phyloP scores from a whole-genome alignment of 2,113 vertebrate genomes.

The Phalacrocorax aristotelis region DNA sequence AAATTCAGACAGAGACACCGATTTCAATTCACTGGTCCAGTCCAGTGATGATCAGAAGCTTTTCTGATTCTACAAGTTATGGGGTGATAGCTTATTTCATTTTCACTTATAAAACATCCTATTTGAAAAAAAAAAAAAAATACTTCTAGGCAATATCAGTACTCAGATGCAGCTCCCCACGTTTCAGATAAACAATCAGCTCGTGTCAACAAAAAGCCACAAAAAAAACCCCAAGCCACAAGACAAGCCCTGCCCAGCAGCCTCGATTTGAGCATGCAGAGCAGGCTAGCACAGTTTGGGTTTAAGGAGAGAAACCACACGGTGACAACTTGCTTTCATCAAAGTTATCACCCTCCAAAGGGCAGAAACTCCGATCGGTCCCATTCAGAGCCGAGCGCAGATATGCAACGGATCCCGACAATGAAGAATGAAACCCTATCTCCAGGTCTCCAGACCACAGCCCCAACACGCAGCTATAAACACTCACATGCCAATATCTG shows the following conservation, averaged over 20 bases:
- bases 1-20: not conserved
- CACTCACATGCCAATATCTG: not conserved
- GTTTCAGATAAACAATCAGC: not conserved
- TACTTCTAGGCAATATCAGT: not conserved
- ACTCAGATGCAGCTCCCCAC: not conserved
- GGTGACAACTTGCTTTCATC: not conserved
- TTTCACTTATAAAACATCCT: not conserved
- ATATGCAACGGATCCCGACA: fast-evolving
- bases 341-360: not conserved
- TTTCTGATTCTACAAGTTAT: not conserved
- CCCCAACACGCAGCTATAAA: not conserved
- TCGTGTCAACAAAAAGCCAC: not conserved
- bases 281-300: not conserved
- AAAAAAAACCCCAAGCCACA: not conserved
- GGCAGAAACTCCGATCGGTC: not conserved
- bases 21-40: not conserved
- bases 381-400: not conserved
- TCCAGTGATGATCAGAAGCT: not conserved
- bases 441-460: not conserved
- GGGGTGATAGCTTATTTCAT: not conserved
- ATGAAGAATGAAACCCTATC: fast-evolving
- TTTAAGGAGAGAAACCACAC: not conserved
- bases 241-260: not conserved
- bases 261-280: fast-evolving
- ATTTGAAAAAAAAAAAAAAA: not conserved